These are phyloP conservation scores for Coracopsis vasa DNA, from an alignment of 2,113 vertebrate genomes.

Conservation along the genomic window DNA sequence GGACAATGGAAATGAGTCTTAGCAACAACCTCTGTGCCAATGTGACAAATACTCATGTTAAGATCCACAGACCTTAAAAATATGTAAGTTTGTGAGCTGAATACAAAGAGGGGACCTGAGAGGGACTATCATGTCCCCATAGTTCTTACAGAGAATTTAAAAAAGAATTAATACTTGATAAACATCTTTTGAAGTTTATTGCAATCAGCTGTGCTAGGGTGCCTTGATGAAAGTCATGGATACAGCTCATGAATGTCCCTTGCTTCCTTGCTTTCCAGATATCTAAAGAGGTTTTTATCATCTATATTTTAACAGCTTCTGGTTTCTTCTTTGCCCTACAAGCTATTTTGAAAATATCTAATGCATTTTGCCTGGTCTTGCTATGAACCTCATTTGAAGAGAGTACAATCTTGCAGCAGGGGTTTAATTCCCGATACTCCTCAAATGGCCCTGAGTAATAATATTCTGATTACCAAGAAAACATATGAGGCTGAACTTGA, in stretches of 20 bases:
- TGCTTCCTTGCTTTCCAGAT: background rate
- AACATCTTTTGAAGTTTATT: background rate
- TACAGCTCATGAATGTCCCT: background rate
- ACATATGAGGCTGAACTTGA: background rate
- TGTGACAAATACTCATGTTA: background rate
- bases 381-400: background rate
- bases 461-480: background rate
- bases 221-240: background rate
- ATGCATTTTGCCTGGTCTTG: background rate
- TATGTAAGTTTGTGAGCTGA: background rate
- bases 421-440: background rate
- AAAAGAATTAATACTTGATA: background rate
- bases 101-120: background rate
- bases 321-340: background rate
- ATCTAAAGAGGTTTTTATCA: background rate
- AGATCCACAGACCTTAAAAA: background rate
- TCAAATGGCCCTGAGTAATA: background rate
- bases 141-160: background rate
- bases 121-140: background rate
- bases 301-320: background rate
- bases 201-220: background rate
- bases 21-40: background rate
- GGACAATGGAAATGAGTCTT: background rate
- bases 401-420: background rate
- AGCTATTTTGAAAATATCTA: background rate